phyloP scores from a whole-genome alignment of 2,888 invertebrate species.

The Holacanthella duospinosa region DNA sequence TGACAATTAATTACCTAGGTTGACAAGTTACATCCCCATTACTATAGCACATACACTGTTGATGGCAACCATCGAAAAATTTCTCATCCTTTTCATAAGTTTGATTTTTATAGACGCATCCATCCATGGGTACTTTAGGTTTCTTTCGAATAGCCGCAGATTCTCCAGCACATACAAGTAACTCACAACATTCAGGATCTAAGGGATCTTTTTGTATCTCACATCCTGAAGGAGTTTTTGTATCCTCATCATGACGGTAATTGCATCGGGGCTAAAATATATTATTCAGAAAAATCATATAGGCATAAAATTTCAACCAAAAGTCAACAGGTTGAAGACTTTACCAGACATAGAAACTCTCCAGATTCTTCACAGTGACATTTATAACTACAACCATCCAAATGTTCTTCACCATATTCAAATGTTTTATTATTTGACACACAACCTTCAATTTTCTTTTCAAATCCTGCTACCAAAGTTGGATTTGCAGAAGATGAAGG shows the following conservation, averaged over 20 bases:
- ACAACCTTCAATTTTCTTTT: constrained; percentile 37
- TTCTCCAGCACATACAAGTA: constrained; percentile 32
- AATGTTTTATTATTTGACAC: constrained; percentile 40
- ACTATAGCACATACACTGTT: constrained; percentile 63
- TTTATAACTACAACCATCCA: constrained; percentile 40
- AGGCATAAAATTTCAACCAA: not conserved
- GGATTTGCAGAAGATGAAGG: not conserved
- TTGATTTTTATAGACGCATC: constrained; percentile 57
- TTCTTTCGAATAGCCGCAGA: constrained; percentile 19
- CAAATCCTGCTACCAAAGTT: constrained; percentile 3
- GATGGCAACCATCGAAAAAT: constrained; percentile 69
- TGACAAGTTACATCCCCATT: constrained; percentile 62
- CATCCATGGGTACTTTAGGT: constrained; percentile 44
- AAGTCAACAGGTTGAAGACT: constrained; percentile 7
- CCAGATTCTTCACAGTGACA: constrained; percentile 40
- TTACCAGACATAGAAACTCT: constrained; percentile 40
- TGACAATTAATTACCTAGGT: constrained; percentile 51
- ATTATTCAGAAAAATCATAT: constrained; percentile 3
- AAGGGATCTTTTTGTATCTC: constrained; percentile 34
- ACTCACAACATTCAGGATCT: constrained; percentile 35
- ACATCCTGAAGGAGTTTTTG: constrained; percentile 34
- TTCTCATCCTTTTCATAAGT: constrained; percentile 60
- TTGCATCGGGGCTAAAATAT: constrained; percentile 33
- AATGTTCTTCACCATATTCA: constrained; percentile 39
- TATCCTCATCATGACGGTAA: constrained; percentile 35